Evolutionary conservation across 2,888 invertebrate species (phyloP).

Genomic region (Hypomecis punctinalis): DNA sequence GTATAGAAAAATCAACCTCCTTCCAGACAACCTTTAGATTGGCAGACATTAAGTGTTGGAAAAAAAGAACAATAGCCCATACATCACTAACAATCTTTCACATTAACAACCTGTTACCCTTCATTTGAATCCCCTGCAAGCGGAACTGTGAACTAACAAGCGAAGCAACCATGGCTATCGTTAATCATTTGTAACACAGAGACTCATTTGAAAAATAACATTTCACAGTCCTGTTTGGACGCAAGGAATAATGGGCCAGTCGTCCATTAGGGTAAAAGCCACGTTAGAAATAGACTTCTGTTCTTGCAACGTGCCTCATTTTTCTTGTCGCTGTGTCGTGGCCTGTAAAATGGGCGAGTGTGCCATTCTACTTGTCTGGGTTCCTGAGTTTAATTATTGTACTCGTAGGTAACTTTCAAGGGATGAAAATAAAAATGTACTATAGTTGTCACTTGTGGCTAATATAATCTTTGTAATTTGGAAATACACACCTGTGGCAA

Average conservation of each 20-base stretch:
- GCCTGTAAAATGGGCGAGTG: conserved; percentile 5
- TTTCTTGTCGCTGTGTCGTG: conserved; percentile 50
- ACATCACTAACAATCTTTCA: too few species aligned
- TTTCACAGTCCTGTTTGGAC: conserved; percentile 31
- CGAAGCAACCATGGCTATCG: conserved; percentile 12
- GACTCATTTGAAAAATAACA: conserved; percentile 35
- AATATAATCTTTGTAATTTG: too few species aligned
- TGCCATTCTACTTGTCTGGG: not conserved
- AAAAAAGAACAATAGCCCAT: too few species aligned
- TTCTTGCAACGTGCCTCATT: conserved; percentile 57
- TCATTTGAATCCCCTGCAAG: not conserved
- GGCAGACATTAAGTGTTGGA: too few species aligned
- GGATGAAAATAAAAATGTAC: too few species aligned
- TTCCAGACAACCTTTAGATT: too few species aligned
- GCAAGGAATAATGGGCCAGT: conserved; percentile 35
- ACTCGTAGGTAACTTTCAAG: not conserved
- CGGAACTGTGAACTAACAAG: conserved; percentile 5
- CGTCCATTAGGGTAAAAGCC: conserved; percentile 68
- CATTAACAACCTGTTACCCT: too few species aligned
- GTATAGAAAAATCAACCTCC: too few species aligned
- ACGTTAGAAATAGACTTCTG: conserved; percentile 62
- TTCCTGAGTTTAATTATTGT: conserved; percentile 7
- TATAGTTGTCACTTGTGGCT: too few species aligned
- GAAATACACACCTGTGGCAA: too few species aligned
- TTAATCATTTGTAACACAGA: conserved; percentile 23